Evolutionary conservation across 2,888 invertebrate genomes (phyloP), one percentile per base, ranked within the genome.

Genomic region (Brachynemurus nebulosus): DNA sequence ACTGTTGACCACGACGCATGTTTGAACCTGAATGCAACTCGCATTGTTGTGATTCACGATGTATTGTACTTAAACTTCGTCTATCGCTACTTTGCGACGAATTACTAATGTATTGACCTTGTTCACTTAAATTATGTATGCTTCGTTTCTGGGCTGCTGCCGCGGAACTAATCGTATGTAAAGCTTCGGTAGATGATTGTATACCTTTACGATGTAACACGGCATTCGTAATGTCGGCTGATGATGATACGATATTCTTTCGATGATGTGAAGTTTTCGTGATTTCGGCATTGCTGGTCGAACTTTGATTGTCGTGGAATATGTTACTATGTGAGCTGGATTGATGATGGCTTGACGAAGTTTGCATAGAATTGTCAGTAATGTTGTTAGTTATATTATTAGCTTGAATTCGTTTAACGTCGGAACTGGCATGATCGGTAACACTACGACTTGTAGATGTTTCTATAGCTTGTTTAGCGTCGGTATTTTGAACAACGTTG

Each of bases 91-190:
- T 78, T 47, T 78, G 76, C 1, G 74, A 70, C 2, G 77, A 72
- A 51, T 76, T 78, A 49, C 71, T 76, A 46, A 76, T 74, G 54
- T 75, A 78, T 54, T 78, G 76, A 8, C 78, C 78, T 52, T 76
- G 78, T 48, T 85, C 85, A 45, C 81, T 78, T 1, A 88, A 67
- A 58, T 86, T 86, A 18, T 78, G 76, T 47, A 86, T 81, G 46
- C 86, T 86, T 60, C 84, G 85, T 41, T 83, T 72, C 62, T 85
- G 85, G 49, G 83, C 80, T 18, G 85, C 78, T 14, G 85, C 86
- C 1, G 82, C 76, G 0, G 80, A 75, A 53, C 78, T 77, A 8
- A 76, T 80, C 1, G 79, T 76, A 56, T 84, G 83, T 4, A 80
- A 66, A 2, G 80, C 79, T 63, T 83, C 83, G n/a, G 75, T 76